Evolutionary conservation across 2,888 invertebrate species (phyloP).

Genomic region (Ctenicera cuprea): DNA sequence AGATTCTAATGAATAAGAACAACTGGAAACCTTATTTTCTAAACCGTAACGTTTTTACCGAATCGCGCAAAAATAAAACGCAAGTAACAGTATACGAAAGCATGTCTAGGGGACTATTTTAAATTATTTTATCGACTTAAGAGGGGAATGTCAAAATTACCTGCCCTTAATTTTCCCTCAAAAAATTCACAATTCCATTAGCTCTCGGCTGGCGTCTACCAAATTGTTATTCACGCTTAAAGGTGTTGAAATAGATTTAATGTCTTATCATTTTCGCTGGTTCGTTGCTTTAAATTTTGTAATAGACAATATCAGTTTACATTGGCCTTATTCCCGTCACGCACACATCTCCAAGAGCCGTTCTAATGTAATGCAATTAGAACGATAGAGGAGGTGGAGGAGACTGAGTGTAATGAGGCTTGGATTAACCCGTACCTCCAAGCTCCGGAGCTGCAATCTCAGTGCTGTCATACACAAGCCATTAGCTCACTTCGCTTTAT

Average conservation of each 20-base stretch:
- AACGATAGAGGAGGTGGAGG: constrained; percentile 53
- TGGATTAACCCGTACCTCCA: constrained; percentile 57
- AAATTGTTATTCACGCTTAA: constrained; percentile 29
- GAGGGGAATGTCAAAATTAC: constrained; percentile 2
- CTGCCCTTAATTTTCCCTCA: constrained; percentile 7
- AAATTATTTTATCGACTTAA: constrained; percentile 7
- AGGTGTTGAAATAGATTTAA: constrained; percentile 37
- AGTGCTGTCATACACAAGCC: constrained; percentile 54
- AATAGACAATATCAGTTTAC: constrained; percentile 36
- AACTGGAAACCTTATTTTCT: background rate
- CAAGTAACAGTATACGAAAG: background rate
- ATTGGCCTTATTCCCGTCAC: constrained; percentile 56
- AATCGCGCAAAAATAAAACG: background rate
- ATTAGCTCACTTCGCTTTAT: constrained; percentile 56
- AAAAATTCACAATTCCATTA: constrained; percentile 27
- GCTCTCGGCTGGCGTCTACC: background rate
- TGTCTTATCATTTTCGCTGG: constrained; percentile 33
- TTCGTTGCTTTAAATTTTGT: constrained; percentile 32
- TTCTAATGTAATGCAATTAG: constrained; percentile 61
- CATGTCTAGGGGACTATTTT: background rate
- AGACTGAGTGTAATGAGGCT: constrained; percentile 57
- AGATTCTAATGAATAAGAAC: constrained; percentile 23
- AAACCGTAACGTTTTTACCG: constrained; percentile 3
- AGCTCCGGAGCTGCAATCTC: constrained; percentile 55
- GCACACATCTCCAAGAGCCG: constrained; percentile 57